Base-by-base conservation (phyloP, 2,113 vertebrate species). In the Sebastes schlegelii region DNA sequence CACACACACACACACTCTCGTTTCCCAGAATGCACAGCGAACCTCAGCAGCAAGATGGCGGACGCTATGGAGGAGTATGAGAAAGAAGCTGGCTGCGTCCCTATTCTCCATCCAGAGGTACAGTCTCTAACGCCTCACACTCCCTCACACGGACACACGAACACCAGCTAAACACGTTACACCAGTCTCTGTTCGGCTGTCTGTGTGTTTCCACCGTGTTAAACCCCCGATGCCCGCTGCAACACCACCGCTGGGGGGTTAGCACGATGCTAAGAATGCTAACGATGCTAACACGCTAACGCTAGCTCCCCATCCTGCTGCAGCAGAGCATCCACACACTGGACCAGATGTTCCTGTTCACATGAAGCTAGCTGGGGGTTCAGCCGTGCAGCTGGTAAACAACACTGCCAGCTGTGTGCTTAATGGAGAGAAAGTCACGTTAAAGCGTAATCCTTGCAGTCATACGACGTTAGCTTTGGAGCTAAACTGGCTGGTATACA, bases 91-190 rank as follows among this genome's bases (percentile, higher is more conserved):
- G 97, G 97, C 63, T 99, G 98, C 81, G 97, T 98, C 92, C 98
- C 98, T 87, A 95, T 98, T 91, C 97, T 99, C 86, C 98, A 98
- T 89, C 96, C 97, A 0, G 98, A 99, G 97, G 98, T 98, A 95
- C 87, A 95, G 17, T 60, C 54, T 26, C 2, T 2, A 2, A 5
- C 40, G 40, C 17, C 61, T 7, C 3, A 10, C 3, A 10, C 17
- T 1, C 48, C 4, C 46, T 54, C 11, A 43, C 66, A 17, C 19
- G 1, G 5, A 43, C 19, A 43, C 11, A 26, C 6, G 11, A 70
- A 61, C 74, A 21, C 4, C 5, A 8, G 21, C 4, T 11, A 21
- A 67, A 42, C 62, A 5, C 1, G 2, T 17, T 19, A 16, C 13
- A 0, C 6, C 45, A 0, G 17, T 8, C 23, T 1, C 55, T 0